A percentile compares a stretch with the other conserved stretches of the same genome.
Conservation (phyloP, 2,888 invertebrate species). For the Schrankia costaestrigalis region DNA sequence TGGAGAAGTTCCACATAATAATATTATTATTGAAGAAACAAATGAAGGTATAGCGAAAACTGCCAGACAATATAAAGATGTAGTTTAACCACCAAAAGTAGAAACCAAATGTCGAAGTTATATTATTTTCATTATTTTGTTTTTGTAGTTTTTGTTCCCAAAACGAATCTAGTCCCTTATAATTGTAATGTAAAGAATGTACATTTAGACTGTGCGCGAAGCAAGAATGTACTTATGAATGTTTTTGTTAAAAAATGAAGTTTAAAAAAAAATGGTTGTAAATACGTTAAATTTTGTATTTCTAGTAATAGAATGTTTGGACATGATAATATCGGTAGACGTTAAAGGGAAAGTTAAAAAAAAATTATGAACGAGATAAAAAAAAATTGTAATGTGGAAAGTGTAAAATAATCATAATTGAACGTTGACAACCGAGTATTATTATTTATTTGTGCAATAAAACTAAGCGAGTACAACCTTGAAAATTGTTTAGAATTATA, state of each 20-base stretch:
- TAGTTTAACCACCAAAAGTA: slow-evolving; percentile 39
- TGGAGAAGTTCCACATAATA: slow-evolving; percentile 23
- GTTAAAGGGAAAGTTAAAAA: slow-evolving; percentile 49
- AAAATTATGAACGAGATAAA: slow-evolving; percentile 40
- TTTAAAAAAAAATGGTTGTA: slow-evolving; percentile 74
- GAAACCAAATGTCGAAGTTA: slow-evolving; percentile 46
- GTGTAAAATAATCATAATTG: slow-evolving; percentile 51
- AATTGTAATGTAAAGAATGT: slow-evolving; percentile 66
- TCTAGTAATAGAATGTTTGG: slow-evolving; percentile 77
- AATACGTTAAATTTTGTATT: slow-evolving; percentile 82
- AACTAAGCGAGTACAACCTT: slow-evolving; percentile 35
- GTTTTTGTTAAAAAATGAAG: slow-evolving; percentile 65
- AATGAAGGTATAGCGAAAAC: slow-evolving; percentile 34
- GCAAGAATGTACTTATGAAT: slow-evolving; percentile 77
- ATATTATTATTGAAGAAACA: slow-evolving; percentile 10
- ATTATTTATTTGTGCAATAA: slow-evolving; percentile 37
- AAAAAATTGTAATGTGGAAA: slow-evolving; percentile 52
- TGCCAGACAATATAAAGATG: slow-evolving; percentile 62
- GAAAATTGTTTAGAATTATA: slow-evolving; percentile 29
- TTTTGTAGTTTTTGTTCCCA: slow-evolving; percentile 60
- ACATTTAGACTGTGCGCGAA: slow-evolving; percentile 71
- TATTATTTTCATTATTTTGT: slow-evolving; percentile 39
- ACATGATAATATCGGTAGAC: slow-evolving; percentile 65
- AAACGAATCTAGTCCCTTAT: slow-evolving; percentile 71
- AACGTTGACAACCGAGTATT: slow-evolving; percentile 53